Percentiles rank a stretch among this genome's conserved stretches.
These are phyloP conservation scores for Callosobruchus maculatus DNA, from an alignment of 2,888 invertebrate species.

Conservation along the genomic window DNA sequence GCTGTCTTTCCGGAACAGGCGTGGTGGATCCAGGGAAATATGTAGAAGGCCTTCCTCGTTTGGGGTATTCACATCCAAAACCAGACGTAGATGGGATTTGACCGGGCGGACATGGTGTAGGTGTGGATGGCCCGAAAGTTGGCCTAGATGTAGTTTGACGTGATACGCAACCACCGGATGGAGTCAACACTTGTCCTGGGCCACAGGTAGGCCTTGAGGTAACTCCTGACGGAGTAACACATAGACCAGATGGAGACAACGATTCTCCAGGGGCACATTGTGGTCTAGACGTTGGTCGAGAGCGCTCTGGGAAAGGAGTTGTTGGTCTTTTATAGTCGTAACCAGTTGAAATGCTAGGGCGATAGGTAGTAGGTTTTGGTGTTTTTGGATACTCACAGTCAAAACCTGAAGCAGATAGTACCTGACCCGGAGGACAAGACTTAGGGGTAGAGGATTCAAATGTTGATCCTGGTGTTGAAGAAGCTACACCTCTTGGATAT, in stretches of 20 bases:
- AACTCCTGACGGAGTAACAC: constrained; percentile 2
- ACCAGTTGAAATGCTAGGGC: too few relatives aligned
- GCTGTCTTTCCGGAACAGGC: not conserved
- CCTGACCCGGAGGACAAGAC: not conserved
- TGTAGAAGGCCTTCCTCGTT: too few relatives aligned
- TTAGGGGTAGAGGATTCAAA: not conserved
- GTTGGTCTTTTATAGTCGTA: too few relatives aligned
- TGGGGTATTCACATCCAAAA: not conserved
- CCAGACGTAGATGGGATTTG: constrained; percentile 10
- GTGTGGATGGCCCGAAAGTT: not conserved
- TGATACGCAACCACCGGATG: constrained; percentile 16
- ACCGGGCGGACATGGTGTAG: constrained; percentile 9
- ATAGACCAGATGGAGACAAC: constrained; percentile 8
- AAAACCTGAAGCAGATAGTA: not conserved
- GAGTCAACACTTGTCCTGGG: constrained; percentile 21
- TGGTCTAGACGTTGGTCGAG: not conserved
- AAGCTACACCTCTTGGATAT: not conserved
- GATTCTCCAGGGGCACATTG: constrained; percentile 8
- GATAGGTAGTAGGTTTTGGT: not conserved
- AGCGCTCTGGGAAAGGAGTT: too few relatives aligned
- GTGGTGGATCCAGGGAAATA: too few relatives aligned
- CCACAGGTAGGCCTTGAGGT: constrained; percentile 4
- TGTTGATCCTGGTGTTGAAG: not conserved
- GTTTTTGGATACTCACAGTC: not conserved
- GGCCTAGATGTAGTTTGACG: constrained; percentile 1